These are phyloP conservation scores for Nemotelus nigrinus DNA, from an alignment of 2,888 invertebrate species.

Conservation along the genomic window DNA sequence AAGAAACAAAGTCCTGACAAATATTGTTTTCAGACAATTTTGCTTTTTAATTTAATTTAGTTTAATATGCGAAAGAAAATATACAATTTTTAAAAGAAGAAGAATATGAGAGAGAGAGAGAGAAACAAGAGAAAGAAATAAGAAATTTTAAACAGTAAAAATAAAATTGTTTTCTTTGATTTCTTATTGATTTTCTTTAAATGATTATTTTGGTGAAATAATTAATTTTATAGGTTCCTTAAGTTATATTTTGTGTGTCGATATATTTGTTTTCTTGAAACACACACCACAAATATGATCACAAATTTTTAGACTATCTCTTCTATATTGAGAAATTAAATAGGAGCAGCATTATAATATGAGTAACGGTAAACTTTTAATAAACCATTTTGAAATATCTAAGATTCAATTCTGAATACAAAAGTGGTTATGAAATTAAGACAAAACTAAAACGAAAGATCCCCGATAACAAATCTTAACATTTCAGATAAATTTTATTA, in stretches of 20 bases:
- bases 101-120: background rate
- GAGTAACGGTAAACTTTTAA: too few species aligned
- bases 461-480: too few species aligned
- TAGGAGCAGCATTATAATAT: too few species aligned
- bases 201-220: background rate
- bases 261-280: too few species aligned
- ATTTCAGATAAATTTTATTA: too few species aligned
- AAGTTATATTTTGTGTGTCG: background rate
- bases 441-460: too few species aligned
- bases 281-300: too few species aligned
- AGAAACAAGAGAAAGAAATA: constrained; percentile 23
- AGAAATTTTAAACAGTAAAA: constrained; percentile 21
- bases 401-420: too few species aligned
- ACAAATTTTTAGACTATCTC: too few species aligned
- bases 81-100: background rate
- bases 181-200: background rate
- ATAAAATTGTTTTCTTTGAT: constrained; percentile 13
- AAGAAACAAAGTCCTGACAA: background rate
- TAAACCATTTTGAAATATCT: too few species aligned
- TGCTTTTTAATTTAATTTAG: constrained; percentile 36
- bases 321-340: too few species aligned
- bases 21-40: background rate
- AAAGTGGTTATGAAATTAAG: too few species aligned
- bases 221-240: background rate
- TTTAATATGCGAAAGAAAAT: constrained; percentile 38